A percentile compares a stretch with the other conserved stretches of the same genome.
Evolutionary conservation across 2,797 vertebrate genomes (phyloP).

Genomic region (Pipistrellus pygmaeus): DNA sequence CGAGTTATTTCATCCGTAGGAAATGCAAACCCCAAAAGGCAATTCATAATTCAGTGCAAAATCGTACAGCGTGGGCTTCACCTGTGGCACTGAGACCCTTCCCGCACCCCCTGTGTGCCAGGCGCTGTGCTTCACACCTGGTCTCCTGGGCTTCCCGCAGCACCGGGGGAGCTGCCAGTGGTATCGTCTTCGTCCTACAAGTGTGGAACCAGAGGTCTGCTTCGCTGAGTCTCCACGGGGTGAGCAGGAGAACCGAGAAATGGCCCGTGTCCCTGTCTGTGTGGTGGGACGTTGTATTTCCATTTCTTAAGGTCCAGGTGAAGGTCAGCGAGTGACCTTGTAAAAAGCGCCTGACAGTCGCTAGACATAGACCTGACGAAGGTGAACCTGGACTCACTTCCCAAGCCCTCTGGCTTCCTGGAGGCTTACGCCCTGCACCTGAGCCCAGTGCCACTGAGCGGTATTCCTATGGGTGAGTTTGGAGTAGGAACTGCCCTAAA

Average conservation of each 20-base stretch:
- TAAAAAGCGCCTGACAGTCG: background rate
- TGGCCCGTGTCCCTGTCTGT: background rate
- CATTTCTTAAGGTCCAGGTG: background rate
- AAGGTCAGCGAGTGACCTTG: background rate
- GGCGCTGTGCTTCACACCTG: background rate
- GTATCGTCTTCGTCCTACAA: background rate
- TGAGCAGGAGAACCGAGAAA: background rate
- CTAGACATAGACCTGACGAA: background rate
- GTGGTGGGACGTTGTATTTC: background rate
- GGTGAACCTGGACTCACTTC: background rate
- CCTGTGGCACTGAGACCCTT: background rate
- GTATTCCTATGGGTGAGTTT: background rate
- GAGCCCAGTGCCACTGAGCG: background rate
- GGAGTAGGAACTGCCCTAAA: background rate
- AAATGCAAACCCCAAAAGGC: background rate
- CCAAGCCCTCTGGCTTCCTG: background rate
- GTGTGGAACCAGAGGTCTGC: background rate
- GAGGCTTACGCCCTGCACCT: background rate
- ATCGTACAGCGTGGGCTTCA: background rate
- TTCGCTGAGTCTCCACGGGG: background rate
- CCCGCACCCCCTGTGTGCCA: background rate
- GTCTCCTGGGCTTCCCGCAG: no score
- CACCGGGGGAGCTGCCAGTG: fast-evolving
- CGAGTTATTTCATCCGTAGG: background rate
- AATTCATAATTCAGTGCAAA: background rate